Conservation (phyloP, 2,888 invertebrate species). For the Micropterix aruncella region DNA sequence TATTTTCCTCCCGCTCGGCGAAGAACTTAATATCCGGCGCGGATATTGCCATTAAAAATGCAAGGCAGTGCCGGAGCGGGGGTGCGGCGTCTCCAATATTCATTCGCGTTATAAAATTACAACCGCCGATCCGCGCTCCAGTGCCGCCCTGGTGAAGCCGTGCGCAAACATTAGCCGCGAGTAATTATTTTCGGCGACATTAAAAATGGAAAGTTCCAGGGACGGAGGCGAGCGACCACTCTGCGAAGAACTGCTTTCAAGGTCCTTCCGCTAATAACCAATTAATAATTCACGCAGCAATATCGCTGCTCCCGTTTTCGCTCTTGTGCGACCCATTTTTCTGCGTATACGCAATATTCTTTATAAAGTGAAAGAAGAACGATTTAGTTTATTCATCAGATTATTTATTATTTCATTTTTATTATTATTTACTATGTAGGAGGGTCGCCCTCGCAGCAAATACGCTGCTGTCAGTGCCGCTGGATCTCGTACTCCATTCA, state of each 20-base stretch:
- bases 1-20: not conserved
- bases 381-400: too few relatives aligned
- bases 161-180: not conserved
- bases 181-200: not conserved
- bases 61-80: not conserved
- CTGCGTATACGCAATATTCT: too few relatives aligned
- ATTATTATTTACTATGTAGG: too few relatives aligned
- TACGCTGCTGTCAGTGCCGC: too few relatives aligned
- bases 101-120: not conserved
- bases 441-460: too few relatives aligned
- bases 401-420: too few relatives aligned
- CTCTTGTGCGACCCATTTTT: too few relatives aligned
- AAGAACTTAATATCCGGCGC: not conserved
- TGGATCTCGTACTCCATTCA: too few relatives aligned
- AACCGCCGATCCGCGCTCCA: not conserved
- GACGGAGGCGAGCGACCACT: not conserved
- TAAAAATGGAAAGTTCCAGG: not conserved
- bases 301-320: not conserved
- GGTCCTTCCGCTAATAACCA: not conserved
- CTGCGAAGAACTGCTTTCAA: not conserved
- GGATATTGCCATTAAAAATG: not conserved
- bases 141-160: not conserved
- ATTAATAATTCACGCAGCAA: not conserved
- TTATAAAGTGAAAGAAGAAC: too few relatives aligned
- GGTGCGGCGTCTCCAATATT: not conserved